Evolutionary conservation across 1,140 invertebrate genomes (phyloP), one percentile per base, ranked within the genome.

Genomic region (Penaeus indicus): DNA sequence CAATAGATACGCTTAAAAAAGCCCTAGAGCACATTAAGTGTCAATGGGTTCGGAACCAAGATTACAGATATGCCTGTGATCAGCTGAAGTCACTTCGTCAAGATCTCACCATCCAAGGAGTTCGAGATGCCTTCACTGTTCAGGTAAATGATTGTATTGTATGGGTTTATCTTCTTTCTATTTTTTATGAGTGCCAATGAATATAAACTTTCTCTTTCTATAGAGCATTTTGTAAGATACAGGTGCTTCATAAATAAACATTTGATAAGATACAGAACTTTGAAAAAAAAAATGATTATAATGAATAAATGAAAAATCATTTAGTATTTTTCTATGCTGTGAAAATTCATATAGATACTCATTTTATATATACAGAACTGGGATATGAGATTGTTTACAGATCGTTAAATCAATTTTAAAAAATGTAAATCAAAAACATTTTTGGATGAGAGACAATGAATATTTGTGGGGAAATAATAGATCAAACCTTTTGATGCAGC

Each of bases 41-140:
- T 84, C 95, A 96, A 90, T 99, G 98, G 98, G 95, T 96, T 81
- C 93, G 95, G 83, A 97, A 96, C 92, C 95, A 96, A 92, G 98
- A 99, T 94, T 99, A 99, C 94, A 95, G 95, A 93, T 99, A 98
- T 94, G 96, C 97, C 84, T 99, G 98, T 94, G 98, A 99, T 95
- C 98, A 99, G 94, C 94, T 99, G 60, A 99, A 99, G 94, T 99
- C 98, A 22, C 99, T 99, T 92, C 94, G 99, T 91, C 99, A 99
- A 94, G 99, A 99, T 95, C 94, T 99, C 91, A 99, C 98, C 83
- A 98, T 98, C 69, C 99, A 99, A 95, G 97, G 98, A 92, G 95
- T 99, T 91, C 93, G 98, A 91, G 97, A 99, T 94, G 94, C 95
- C 88, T 99, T 99, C 92, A 99, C 98, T 78, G 96, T 99, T 32